Percentiles rank a stretch among this genome's conserved stretches.
Conservation (phyloP, 2,113 vertebrate species). For the Notothenia coriiceps region DNA sequence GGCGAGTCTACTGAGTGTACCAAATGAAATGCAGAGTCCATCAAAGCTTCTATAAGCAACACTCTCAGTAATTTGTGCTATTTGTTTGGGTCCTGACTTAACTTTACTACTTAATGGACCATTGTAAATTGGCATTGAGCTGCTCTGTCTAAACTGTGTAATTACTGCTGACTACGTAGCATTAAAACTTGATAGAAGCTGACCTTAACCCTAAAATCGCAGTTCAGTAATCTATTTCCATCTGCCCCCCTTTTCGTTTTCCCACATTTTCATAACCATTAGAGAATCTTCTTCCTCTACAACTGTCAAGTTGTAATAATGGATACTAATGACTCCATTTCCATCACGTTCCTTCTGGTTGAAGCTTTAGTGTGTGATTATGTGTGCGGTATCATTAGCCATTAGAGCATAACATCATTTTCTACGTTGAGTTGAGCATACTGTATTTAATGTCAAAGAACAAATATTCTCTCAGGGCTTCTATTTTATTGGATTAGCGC, state of each 20-base stretch:
- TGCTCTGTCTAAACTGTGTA: conserved; percentile 33
- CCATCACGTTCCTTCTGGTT: conserved; percentile 50
- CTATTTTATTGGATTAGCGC: conserved; percentile 60
- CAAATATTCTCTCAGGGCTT: conserved; percentile 56
- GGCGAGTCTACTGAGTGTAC: conserved; percentile 13
- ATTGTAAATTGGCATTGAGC: conserved; percentile 23
- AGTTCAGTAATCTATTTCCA: conserved; percentile 9
- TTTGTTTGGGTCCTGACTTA: conserved; percentile 42
- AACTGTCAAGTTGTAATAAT: conserved; percentile 65
- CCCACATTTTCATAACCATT: conserved; percentile 39
- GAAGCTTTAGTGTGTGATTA: conserved; percentile 62
- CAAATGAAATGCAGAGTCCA: conserved; percentile 42
- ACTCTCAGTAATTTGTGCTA: conserved; percentile 12
- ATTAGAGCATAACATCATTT: conserved; percentile 58
- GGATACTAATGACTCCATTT: conserved; percentile 60
- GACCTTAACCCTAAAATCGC: conserved; percentile 20
- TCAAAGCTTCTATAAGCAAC: conserved; percentile 44
- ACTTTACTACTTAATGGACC: conserved; percentile 38
- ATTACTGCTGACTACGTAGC: conserved; percentile 24
- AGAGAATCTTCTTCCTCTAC: conserved; percentile 44
- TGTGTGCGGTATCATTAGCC: conserved; percentile 50
- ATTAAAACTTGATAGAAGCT: conserved; percentile 33
- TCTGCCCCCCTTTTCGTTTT: conserved; percentile 2
- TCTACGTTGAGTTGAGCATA: conserved; percentile 48
- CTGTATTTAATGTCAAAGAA: conserved; percentile 68